These are phyloP conservation scores for Varanus salvator DNA, from an alignment of 2,113 vertebrate species.

Conservation along the genomic window DNA sequence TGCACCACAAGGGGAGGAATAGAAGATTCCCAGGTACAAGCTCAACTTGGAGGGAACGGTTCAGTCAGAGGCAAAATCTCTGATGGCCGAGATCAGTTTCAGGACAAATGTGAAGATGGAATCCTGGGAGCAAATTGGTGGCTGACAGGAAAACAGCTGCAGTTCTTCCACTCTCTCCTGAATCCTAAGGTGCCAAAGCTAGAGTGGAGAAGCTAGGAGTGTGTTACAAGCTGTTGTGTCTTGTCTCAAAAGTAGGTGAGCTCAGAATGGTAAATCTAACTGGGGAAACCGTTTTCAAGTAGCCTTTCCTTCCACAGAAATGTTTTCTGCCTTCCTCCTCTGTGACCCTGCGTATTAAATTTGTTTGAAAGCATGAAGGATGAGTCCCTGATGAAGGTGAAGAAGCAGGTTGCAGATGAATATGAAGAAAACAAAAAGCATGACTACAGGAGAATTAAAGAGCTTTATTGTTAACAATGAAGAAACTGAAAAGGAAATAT, in stretches of 20 bases:
- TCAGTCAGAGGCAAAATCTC: not conserved
- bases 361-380: not conserved
- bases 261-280: not conserved
- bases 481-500: too few species aligned
- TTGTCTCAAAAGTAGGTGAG: not conserved
- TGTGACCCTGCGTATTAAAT: not conserved
- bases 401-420: too few species aligned
- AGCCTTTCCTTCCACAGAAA: not conserved
- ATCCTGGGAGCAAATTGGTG: not conserved
- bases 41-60: not conserved
- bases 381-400: too few species aligned
- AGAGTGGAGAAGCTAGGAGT: not conserved
- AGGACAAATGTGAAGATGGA: not conserved
- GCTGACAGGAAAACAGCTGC: not conserved
- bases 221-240: not conserved
- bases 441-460: too few species aligned
- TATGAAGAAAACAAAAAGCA: too few species aligned
- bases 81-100: not conserved
- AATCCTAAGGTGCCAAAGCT: not conserved
- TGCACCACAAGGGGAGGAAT: accelerated
- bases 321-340: not conserved
- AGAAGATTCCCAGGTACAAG: not conserved
- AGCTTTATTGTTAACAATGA: too few species aligned
- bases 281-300: not conserved
- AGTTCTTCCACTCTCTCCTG: not conserved